These are phyloP conservation scores for Julus scanicus DNA, from an alignment of 2,888 invertebrate species.

Conservation along the genomic window DNA sequence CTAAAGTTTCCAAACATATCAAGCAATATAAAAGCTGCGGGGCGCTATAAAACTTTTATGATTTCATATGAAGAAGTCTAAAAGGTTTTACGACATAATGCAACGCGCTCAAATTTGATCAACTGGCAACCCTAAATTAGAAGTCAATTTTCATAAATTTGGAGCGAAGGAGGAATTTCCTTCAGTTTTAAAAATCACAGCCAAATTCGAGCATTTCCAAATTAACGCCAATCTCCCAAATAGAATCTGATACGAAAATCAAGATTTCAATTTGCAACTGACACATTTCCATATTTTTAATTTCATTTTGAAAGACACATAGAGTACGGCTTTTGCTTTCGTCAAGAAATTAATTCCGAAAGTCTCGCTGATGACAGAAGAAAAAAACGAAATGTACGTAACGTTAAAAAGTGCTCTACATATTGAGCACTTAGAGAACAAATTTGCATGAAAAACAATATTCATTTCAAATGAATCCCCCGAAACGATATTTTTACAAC, in stretches of 20 bases:
- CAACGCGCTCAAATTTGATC: conserved; percentile 11
- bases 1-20: conserved; percentile 41
- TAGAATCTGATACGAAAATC: neutral
- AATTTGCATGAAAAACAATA: conserved; percentile 4
- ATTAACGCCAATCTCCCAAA: conserved; percentile 29
- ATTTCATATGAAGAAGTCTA: conserved; percentile 41
- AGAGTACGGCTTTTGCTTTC: neutral
- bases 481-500: neutral
- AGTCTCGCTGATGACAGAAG: neutral
- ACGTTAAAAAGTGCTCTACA: neutral
- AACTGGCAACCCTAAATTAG: conserved; percentile 36
- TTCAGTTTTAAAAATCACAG: neutral
- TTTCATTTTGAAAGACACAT: neutral
- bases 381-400: neutral
- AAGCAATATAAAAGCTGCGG: conserved; percentile 2
- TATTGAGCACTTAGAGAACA: neutral
- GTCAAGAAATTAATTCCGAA: conserved; percentile 20
- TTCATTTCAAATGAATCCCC: neutral
- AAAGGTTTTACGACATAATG: conserved; percentile 40
- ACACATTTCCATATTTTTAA: conserved; percentile 30
- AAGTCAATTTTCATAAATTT: conserved; percentile 43
- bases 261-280: conserved; percentile 1
- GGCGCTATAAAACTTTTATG: conserved; percentile 42
- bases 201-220: neutral
- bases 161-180: neutral